Conservation (phyloP, 1,140 invertebrate genomes). For the Streblospio benedicti region DNA sequence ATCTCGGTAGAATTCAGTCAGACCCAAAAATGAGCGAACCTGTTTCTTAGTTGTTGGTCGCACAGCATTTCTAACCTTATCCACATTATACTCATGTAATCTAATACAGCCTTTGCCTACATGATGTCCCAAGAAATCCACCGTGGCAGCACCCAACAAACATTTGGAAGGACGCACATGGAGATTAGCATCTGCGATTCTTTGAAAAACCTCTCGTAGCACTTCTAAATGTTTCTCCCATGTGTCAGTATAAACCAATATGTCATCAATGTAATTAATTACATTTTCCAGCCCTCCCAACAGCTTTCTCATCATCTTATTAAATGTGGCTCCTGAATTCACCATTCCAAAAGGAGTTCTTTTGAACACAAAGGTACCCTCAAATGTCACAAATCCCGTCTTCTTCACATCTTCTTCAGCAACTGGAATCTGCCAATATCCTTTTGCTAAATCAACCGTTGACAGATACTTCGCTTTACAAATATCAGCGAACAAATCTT, state of each 20-base stretch:
- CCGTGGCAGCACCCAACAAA: neutral
- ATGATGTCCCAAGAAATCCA: constrained; percentile 4
- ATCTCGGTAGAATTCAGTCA: constrained; percentile 43
- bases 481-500: too few relatives aligned
- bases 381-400: neutral
- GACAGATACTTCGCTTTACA: neutral
- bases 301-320: constrained; percentile 2
- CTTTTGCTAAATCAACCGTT: constrained; percentile 1
- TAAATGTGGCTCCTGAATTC: constrained; percentile 1
- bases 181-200: neutral
- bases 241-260: neutral
- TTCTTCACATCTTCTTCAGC: neutral
- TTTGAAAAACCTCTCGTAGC: neutral
- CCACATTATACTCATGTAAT: neutral
- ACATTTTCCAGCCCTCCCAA: neutral
- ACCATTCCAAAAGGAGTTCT: constrained; percentile 6
- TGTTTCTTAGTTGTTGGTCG: constrained; percentile 23
- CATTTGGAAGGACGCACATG: constrained; percentile 1
- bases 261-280: constrained; percentile 4
- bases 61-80: neutral
- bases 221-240: constrained; percentile 5
- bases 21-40: constrained; percentile 43
- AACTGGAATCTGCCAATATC: constrained; percentile 9
- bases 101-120: neutral
- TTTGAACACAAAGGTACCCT: neutral